Evolutionary conservation across 2,888 invertebrate species (phyloP).

Genomic region (Lymantria dispar): DNA sequence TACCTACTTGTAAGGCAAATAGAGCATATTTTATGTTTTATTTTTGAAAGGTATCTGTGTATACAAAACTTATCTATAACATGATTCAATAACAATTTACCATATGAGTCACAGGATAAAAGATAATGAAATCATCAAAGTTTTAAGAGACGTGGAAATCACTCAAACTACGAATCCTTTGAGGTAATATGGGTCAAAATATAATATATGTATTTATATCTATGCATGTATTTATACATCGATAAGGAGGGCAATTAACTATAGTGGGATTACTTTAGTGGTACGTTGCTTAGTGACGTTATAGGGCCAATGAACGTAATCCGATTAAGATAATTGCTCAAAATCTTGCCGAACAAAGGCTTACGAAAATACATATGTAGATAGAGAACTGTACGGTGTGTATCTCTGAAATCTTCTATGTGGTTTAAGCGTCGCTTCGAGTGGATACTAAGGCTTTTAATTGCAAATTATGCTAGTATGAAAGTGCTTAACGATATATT

Average conservation of each 20-base stretch:
- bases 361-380: constrained; percentile 28
- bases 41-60: no score
- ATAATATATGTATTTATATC: neutral
- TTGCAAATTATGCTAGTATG: neutral
- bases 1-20: no score
- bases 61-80: no score
- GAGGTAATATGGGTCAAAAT: neutral
- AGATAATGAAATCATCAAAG: neutral
- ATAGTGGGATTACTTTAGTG: constrained; percentile 65
- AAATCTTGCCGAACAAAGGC: constrained; percentile 64
- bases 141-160: neutral
- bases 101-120: neutral
- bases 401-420: neutral
- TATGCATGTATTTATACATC: constrained; percentile 27
- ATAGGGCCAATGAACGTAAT: constrained; percentile 57
- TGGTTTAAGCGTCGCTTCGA: neutral
- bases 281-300: constrained; percentile 79
- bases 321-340: constrained; percentile 79
- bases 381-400: neutral
- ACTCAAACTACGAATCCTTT: neutral
- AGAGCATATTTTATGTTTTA: no score
- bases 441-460: constrained; percentile 1
- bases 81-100: no score
- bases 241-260: constrained; percentile 65
- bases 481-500: no score